phyloP scores from a whole-genome alignment of 64 coral and sea anemone genomes.

The Anthopleura sola region DNA sequence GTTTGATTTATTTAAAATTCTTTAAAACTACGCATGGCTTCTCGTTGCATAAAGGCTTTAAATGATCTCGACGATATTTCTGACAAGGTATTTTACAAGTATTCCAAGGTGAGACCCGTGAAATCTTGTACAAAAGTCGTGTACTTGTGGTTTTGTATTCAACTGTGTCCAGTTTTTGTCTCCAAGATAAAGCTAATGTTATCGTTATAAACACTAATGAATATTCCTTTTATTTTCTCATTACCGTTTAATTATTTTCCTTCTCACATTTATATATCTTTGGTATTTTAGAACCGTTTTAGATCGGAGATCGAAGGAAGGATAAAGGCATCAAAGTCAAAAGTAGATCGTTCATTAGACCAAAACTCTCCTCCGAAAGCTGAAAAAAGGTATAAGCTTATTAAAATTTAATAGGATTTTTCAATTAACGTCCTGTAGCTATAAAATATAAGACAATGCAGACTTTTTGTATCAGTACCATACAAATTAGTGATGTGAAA shows the following conservation, averaged over 20 bases:
- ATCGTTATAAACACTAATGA: background rate
- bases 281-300: background rate
- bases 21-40: conserved; percentile 50
- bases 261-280: background rate
- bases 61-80: conserved; percentile 90
- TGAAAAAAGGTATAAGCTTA: background rate
- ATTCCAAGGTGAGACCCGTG: conserved; percentile 59
- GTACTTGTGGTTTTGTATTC: background rate
- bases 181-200: background rate
- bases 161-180: background rate
- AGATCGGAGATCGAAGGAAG: background rate
- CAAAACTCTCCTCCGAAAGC: background rate
- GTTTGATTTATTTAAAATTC: background rate
- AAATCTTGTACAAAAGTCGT: background rate
- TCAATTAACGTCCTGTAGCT: too few relatives aligned
- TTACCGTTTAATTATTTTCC: background rate
- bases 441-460: too few relatives aligned
- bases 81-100: conserved; percentile 68
- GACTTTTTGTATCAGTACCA: too few relatives aligned
- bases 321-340: background rate
- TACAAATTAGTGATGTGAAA: too few relatives aligned
- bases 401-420: background rate
- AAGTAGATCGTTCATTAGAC: background rate
- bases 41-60: conserved; percentile 70
- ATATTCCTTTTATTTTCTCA: background rate